phyloP scores from a whole-genome alignment of 2,797 vertebrate species.

The Triplophysa bombifrons region DNA sequence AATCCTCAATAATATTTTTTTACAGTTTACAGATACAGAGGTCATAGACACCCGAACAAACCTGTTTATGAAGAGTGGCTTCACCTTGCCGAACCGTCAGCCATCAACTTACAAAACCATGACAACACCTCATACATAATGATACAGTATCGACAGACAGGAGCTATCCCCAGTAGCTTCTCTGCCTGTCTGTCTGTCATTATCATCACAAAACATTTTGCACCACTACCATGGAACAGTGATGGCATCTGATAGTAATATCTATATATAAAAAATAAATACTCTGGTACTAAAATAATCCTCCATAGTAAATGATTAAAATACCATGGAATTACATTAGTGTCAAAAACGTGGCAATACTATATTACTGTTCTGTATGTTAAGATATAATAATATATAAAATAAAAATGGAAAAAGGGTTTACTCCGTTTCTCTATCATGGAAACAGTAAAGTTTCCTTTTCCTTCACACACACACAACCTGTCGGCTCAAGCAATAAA shows the following conservation, averaged over 20 bases:
- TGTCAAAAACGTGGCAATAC: too few species aligned
- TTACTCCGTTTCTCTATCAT: background rate
- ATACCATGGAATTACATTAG: too few species aligned
- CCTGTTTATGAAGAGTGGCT: slow-evolving; percentile 16
- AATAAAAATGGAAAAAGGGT: background rate
- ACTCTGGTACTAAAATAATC: background rate
- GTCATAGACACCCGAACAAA: background rate
- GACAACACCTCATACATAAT: slow-evolving; percentile 6
- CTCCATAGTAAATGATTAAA: too few species aligned
- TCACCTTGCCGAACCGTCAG: background rate
- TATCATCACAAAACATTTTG: background rate
- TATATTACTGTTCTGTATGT: background rate
- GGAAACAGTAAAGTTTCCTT: background rate
- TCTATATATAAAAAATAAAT: background rate
- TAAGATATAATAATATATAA: background rate
- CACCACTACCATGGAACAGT: background rate
- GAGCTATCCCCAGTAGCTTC: background rate
- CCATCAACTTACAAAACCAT: background rate
- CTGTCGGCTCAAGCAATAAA: slow-evolving; percentile 1
- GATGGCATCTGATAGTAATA: background rate
- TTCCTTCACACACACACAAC: background rate
- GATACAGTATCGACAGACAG: background rate
- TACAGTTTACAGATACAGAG: background rate
- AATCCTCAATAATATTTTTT: too few species aligned
- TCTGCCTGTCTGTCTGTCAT: background rate